Evolutionary conservation across 2,888 invertebrate genomes (phyloP), one percentile per base, ranked within the genome.

Genomic region (Encarsia formosa): DNA sequence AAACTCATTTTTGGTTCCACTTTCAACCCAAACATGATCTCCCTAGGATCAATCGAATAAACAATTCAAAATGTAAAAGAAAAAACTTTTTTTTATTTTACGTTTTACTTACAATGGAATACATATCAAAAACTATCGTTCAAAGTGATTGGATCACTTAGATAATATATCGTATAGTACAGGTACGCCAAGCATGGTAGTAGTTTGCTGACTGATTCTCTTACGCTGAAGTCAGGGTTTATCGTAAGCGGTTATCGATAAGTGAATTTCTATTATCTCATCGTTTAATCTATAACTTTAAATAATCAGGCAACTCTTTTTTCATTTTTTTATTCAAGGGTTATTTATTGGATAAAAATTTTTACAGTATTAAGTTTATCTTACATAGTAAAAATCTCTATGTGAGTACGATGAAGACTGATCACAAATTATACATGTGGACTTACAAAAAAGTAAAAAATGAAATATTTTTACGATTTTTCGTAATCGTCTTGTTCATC

Each of bases 21-120:
- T 87, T 68, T 87, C 87, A 47, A 94, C 80, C 96, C 97, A 97
- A 58, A 96, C 86, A 74, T 87, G 83, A 73, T 94, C 92, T 44
- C 88, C 88, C 91, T 91, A 65, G 29, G 13, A 8, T 44, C 71
- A 71, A 49, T 34, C 35, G 13, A 43, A 19, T 48, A 9, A 35
- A n/a, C n/a, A n/a, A n/a, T n/a, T n/a, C n/a, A n/a, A n/a, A n/a
- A n/a, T n/a, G n/a, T n/a, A n/a, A n/a, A n/a, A n/a, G n/a, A n/a
- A n/a, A n/a, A n/a, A n/a, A n/a, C n/a, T n/a, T n/a, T n/a, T n/a
- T n/a, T n/a, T n/a, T n/a, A n/a, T n/a, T n/a, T n/a, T n/a, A n/a
- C 20, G 29, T 6, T 5, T 18, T 32, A 48, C 52, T 47, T 39
- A 48, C 47, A 15, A 16, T 34, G 5, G 47, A 52, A 26, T 43